Evolutionary conservation across 2,797 vertebrate genomes (phyloP).

Genomic region (Nannoperca australis): DNA sequence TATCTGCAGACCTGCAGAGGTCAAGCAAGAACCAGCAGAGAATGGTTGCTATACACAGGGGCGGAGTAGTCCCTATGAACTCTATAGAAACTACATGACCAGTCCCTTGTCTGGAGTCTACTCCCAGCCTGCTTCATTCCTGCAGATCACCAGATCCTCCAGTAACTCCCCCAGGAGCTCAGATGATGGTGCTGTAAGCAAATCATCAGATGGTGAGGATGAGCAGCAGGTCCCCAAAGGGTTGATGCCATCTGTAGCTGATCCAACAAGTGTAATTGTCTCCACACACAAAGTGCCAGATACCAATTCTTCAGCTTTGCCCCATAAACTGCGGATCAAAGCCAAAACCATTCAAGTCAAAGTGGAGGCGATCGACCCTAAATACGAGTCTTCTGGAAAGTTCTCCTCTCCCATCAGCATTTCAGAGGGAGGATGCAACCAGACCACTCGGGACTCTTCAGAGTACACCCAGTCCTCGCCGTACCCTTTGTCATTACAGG

Average conservation of each 20-base stretch:
- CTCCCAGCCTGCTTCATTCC: slow-evolving; percentile 89
- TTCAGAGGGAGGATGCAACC: slow-evolving; percentile 84
- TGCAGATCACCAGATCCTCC: slow-evolving; percentile 89
- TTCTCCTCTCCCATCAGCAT: slow-evolving; percentile 84
- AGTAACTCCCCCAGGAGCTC: slow-evolving; percentile 94
- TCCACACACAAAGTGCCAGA: slow-evolving; percentile 93
- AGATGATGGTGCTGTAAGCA: slow-evolving; percentile 90
- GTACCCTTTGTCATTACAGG: slow-evolving; percentile 92
- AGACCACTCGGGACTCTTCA: slow-evolving; percentile 78
- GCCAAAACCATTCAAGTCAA: slow-evolving; percentile 93
- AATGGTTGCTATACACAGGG: slow-evolving; percentile 83
- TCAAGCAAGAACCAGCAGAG: slow-evolving; percentile 92
- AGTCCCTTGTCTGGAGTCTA: slow-evolving; percentile 83
- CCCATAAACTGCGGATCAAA: slow-evolving; percentile 97
- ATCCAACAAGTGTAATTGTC: slow-evolving; percentile 88
- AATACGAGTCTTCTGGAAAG: slow-evolving; percentile 89
- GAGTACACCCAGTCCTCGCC: slow-evolving; percentile 83
- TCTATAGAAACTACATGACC: slow-evolving; percentile 88
- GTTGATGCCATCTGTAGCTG: slow-evolving; percentile 84
- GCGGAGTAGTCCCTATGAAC: slow-evolving; percentile 86
- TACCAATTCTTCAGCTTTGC: slow-evolving; percentile 89
- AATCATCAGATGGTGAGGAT: slow-evolving; percentile 95
- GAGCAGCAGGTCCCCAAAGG: slow-evolving; percentile 98
- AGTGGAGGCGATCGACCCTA: slow-evolving; percentile 91
- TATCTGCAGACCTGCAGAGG: slow-evolving; percentile 83